Evolutionary conservation across 1,140 invertebrate genomes (phyloP).

Genomic region (Leptestheria dahalacensis): DNA sequence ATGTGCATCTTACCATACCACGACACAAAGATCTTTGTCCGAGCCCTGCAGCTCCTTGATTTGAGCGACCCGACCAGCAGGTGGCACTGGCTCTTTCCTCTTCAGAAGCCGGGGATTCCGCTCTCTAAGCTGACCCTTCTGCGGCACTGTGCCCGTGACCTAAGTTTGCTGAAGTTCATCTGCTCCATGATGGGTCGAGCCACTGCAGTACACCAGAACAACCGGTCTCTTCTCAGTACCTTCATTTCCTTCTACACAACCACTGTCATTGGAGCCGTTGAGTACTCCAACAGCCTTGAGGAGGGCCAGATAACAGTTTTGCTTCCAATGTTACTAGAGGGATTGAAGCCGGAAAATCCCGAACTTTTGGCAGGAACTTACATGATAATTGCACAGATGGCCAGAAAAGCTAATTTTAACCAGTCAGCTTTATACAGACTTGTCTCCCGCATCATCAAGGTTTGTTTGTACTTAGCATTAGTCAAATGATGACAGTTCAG

Average conservation of each 20-base stretch:
- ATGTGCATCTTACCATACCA: constrained; percentile 75
- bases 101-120: constrained; percentile 56
- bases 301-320: constrained; percentile 53
- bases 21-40: constrained; percentile 72
- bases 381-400: constrained; percentile 51
- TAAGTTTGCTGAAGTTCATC: constrained; percentile 54
- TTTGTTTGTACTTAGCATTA: constrained; percentile 17
- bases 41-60: constrained; percentile 58
- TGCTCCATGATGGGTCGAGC: constrained; percentile 46
- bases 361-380: constrained; percentile 58
- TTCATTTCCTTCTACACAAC: constrained; percentile 63
- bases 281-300: constrained; percentile 34
- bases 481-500: neutral
- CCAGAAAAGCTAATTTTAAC: constrained; percentile 45
- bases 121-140: constrained; percentile 52
- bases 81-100: constrained; percentile 59
- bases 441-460: constrained; percentile 30
- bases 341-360: constrained; percentile 43
- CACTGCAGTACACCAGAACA: constrained; percentile 39
- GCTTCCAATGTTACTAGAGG: constrained; percentile 48
- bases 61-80: constrained; percentile 40
- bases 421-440: constrained; percentile 41
- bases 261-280: constrained; percentile 48
- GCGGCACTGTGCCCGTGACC: constrained; percentile 50
- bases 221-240: constrained; percentile 43